phyloP scores from a whole-genome alignment of 30 jellyfish, hydroid and myxozoan genomes.

The Catostylus mosaicus region DNA sequence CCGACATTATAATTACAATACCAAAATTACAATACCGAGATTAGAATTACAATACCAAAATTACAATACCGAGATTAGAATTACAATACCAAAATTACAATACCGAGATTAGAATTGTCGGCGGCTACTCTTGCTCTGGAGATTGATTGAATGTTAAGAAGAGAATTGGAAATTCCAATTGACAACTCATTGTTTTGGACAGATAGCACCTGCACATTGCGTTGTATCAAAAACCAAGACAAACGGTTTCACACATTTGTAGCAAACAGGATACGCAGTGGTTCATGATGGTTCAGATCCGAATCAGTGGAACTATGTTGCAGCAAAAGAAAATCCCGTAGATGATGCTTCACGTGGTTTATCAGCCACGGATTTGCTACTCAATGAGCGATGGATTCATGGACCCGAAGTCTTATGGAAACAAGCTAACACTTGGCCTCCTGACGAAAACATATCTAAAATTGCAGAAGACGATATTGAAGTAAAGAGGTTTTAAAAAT shows the following conservation, averaged over 20 bases:
- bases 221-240: conserved; percentile 23
- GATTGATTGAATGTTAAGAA: not conserved
- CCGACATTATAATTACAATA: too few relatives aligned
- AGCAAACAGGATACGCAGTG: conserved; percentile 33
- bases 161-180: conserved; percentile 4
- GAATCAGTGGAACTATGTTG: conserved; percentile 24
- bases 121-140: conserved; percentile 29
- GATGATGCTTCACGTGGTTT: conserved; percentile 59
- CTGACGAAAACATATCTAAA: not conserved
- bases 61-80: too few relatives aligned
- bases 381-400: conserved; percentile 30
- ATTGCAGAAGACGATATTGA: conserved; percentile 40
- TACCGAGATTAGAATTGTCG: conserved; percentile 41
- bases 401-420: conserved; percentile 57
- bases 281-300: conserved; percentile 41
- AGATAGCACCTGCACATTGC: conserved; percentile 45
- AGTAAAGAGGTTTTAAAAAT: conserved; percentile 23
- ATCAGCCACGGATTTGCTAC: conserved; percentile 2
- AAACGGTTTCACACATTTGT: conserved; percentile 48
- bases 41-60: conserved; percentile 46
- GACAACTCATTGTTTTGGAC: conserved; percentile 43
- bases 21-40: too few relatives aligned
- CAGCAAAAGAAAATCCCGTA: conserved; percentile 34
- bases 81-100: conserved; percentile 49
- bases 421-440: conserved; percentile 37